Percentiles rank a stretch among this genome's conserved stretches.
These are phyloP conservation scores for Ganaspis brasiliensis DNA, from an alignment of 2,888 invertebrate genomes.

Conservation along the genomic window DNA sequence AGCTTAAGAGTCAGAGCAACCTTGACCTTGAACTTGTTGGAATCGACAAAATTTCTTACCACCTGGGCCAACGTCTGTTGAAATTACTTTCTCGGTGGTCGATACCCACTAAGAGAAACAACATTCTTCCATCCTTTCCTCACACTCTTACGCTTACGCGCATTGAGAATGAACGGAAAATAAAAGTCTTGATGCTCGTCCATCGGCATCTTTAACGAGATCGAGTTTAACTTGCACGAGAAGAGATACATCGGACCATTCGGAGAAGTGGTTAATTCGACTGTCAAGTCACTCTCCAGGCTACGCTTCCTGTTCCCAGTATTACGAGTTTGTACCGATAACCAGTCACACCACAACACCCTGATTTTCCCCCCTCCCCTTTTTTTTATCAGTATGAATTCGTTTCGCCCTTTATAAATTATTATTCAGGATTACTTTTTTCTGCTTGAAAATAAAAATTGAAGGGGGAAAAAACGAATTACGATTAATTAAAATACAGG, in stretches of 20 bases:
- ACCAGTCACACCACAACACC: constrained; percentile 59
- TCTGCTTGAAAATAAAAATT: constrained; percentile 38
- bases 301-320: constrained; percentile 72
- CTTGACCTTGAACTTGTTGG: constrained; percentile 65
- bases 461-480: constrained; percentile 1
- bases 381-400: constrained; percentile 51
- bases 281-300: constrained; percentile 67
- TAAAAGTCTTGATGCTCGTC: constrained; percentile 57
- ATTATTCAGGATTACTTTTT: constrained; percentile 25
- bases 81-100: constrained; percentile 60
- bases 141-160: constrained; percentile 40
- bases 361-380: no score
- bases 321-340: constrained; percentile 64
- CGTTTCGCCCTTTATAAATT: constrained; percentile 10
- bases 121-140: constrained; percentile 34
- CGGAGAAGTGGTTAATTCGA: constrained; percentile 71
- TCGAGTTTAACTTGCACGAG: constrained; percentile 57
- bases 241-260: constrained; percentile 63
- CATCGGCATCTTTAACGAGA: constrained; percentile 61
- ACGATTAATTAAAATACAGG: neutral
- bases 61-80: constrained; percentile 50
- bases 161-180: constrained; percentile 58
- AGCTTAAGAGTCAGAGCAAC: constrained; percentile 56
- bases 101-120: constrained; percentile 51
- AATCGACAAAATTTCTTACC: constrained; percentile 61